phyloP scores from a whole-genome alignment of 1,140 invertebrate genomes.

The Drosophila sucinea region DNA sequence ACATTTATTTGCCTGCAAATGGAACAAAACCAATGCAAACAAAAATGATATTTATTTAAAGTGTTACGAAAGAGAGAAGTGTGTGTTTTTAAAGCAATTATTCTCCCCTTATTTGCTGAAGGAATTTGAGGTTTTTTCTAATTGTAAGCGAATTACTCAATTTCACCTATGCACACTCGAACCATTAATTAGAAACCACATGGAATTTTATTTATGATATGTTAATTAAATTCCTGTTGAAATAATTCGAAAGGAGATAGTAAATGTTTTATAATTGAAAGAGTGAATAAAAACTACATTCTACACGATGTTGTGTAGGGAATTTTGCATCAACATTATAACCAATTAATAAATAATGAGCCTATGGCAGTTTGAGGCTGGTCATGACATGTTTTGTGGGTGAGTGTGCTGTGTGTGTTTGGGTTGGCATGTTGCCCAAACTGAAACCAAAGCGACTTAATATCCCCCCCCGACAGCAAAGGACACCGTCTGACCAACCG shows the following conservation, averaged over 20 bases:
- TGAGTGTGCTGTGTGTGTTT: conserved; percentile 18
- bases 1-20: neutral
- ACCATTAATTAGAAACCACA: conserved; percentile 17
- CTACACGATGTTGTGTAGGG: conserved; percentile 16
- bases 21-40: neutral
- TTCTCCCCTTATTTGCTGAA: neutral
- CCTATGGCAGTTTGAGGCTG: conserved; percentile 12
- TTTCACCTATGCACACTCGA: conserved; percentile 10
- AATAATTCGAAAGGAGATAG: conserved; percentile 16
- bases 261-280: conserved; percentile 44
- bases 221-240: conserved; percentile 28
- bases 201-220: conserved; percentile 29
- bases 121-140: neutral
- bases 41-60: conserved; percentile 6
- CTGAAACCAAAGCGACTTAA: conserved; percentile 16
- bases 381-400: conserved; percentile 19
- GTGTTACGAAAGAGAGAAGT: neutral
- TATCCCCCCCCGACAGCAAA: conserved; percentile 3
- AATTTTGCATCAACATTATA: conserved; percentile 44
- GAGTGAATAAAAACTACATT: conserved; percentile 28
- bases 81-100: conserved; percentile 18
- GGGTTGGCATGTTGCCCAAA: conserved; percentile 29
- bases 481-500: neutral
- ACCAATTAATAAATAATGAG: conserved; percentile 53
- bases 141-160: neutral